Conservation (phyloP, 2,888 invertebrate genomes). For the Lottia gigantea region DNA sequence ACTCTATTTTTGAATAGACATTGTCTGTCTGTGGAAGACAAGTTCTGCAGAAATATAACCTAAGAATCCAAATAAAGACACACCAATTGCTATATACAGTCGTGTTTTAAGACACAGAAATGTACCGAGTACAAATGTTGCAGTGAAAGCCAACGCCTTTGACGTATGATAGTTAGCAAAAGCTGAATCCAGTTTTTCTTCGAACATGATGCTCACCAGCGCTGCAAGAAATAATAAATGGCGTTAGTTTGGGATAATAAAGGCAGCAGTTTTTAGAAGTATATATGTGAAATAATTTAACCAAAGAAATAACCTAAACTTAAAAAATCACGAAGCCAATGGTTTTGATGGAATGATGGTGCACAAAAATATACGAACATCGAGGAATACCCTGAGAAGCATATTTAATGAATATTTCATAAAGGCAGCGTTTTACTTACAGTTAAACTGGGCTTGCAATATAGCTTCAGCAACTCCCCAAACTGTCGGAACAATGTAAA, state of each 20-base stretch:
- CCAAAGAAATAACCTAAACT: too few species aligned
- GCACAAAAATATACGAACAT: too few species aligned
- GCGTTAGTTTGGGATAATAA: not conserved
- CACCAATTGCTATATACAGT: constrained; percentile 35
- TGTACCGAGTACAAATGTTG: constrained; percentile 41
- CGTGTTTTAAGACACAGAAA: constrained; percentile 40
- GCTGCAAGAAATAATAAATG: constrained; percentile 33
- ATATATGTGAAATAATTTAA: not conserved
- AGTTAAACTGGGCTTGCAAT: constrained; percentile 18
- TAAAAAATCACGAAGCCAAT: too few species aligned
- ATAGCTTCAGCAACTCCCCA: constrained; percentile 19
- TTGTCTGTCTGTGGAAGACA: constrained; percentile 1
- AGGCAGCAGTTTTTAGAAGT: too few species aligned
- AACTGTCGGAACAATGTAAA: constrained; percentile 16
- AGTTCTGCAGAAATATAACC: constrained; percentile 19
- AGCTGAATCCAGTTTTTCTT: constrained; percentile 39
- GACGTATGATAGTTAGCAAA: constrained; percentile 51
- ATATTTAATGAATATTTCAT: too few species aligned
- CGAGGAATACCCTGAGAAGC: too few species aligned
- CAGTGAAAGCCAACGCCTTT: constrained; percentile 45
- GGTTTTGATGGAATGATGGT: too few species aligned
- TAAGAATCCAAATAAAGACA: constrained; percentile 27
- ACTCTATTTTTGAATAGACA: not conserved
- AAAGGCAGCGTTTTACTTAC: constrained; percentile 9
- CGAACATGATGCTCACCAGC: constrained; percentile 40